A percentile compares a stretch with the other conserved stretches of the same genome.
Conservation (phyloP, 2,797 vertebrate genomes). For the Phrynocephalus vlangalii region DNA sequence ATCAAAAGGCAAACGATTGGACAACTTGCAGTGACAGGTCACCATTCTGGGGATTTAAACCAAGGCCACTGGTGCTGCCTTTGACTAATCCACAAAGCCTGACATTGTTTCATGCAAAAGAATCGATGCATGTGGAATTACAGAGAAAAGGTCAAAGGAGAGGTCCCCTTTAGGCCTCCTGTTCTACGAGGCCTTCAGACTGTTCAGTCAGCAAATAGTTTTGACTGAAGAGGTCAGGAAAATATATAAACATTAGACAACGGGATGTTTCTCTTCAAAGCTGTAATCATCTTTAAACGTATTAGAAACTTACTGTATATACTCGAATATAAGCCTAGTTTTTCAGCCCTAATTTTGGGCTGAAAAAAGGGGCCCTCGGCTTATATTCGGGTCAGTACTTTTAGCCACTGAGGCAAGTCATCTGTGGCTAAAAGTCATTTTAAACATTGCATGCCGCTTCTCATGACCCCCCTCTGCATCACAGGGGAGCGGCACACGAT, state of each 20-base stretch:
- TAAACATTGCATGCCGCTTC: no score
- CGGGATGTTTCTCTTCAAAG: conserved; percentile 23
- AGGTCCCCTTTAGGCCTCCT: conserved; percentile 65
- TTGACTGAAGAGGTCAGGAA: conserved; percentile 42
- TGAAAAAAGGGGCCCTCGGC: no score
- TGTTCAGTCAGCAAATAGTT: conserved; percentile 57
- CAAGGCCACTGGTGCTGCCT: conserved; percentile 51
- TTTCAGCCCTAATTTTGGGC: no score
- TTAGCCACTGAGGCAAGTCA: no score
- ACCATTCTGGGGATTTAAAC: conserved; percentile 67
- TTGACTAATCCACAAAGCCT: conserved; percentile 66
- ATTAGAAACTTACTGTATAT: conserved; percentile 12
- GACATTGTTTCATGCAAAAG: conserved; percentile 67
- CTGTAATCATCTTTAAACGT: conserved; percentile 33
- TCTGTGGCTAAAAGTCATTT: no score
- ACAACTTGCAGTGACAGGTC: conserved; percentile 71
- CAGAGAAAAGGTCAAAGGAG: conserved; percentile 71
- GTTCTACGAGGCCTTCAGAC: conserved; percentile 64
- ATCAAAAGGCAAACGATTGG: conserved; percentile 67
- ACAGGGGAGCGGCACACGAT: no score
- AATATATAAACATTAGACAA: conserved; percentile 52
- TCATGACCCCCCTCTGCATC: no score
- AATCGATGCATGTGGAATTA: conserved; percentile 62
- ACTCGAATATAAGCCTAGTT: no score
- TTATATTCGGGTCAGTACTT: no score